Base-by-base conservation (phyloP, 2,797 vertebrate genomes). In the Gymnoscopelus microlampas region DNA sequence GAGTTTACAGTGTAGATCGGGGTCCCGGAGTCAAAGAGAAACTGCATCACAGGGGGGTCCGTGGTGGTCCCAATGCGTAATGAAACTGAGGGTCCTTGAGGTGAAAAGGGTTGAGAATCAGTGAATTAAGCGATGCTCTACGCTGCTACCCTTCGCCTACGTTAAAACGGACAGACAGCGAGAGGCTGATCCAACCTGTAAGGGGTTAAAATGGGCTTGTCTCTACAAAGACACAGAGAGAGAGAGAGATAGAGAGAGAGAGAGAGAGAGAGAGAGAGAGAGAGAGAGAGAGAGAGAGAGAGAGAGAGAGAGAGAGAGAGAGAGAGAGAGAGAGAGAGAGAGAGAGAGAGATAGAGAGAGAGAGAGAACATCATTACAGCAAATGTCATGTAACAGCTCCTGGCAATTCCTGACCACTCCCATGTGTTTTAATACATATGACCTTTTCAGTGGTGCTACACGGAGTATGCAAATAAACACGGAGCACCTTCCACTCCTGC, bases 391-490 rank as follows among this genome's bases (percentile, higher is more conserved):
- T n/a, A 19, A 35, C 61, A 11, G 51, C 70, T 71, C 8, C 10
- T 26, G 5, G 63, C 2, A 14, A 44, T 47, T 48, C 60, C 63
- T 13, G 13, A 63, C 51, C 61, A 26, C 39, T 47, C 72, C 51
- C 29, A 44, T 32, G 50, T n/a, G 5, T 39, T 62, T 44, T 26
- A 56, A 63, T 29, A 49, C 50, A 26, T 7, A 14, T 69, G 56
- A 85, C 77, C 71, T 87, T 80, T 73, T 35, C 13, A 24, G 29
- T 70, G 67, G 53, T 73, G 58, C 2, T 13, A 67, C 58, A 62
- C 51, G 13, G 14, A 74, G 76, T 79, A 88, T 88, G 75, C 66
- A 83, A 84, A 89, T 77, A 72, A 68, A 50, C 19, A n/a, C 19
- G 1, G 4, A 44, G 35, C 15, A 53, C 19, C 51, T 26, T 14